Conservation (phyloP, 1,140 invertebrate species). For the Cydia splendana region DNA sequence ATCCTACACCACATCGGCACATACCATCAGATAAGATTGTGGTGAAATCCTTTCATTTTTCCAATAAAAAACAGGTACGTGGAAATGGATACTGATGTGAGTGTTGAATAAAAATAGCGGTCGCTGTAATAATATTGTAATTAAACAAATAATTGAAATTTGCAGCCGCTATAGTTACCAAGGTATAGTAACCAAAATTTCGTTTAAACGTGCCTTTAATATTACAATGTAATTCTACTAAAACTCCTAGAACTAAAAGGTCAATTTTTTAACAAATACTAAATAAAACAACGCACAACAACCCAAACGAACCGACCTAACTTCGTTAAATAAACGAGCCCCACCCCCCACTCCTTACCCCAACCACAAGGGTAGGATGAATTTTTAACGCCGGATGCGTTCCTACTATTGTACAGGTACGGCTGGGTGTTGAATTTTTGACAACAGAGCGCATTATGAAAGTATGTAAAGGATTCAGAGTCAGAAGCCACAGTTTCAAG, state of each 20-base stretch:
- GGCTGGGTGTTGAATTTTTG: conserved; percentile 19
- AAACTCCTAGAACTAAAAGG: not conserved
- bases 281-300: conserved; percentile 22
- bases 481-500: not conserved
- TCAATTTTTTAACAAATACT: not conserved
- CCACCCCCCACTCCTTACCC: not conserved
- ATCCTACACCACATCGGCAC: too few relatives aligned
- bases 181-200: too few relatives aligned
- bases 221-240: not conserved
- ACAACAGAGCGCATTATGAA: not conserved
- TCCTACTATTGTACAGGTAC: conserved; percentile 5
- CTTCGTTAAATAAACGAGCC: conserved; percentile 22
- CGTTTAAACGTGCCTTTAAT: too few relatives aligned
- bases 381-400: conserved; percentile 28
- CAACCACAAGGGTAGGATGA: conserved; percentile 12
- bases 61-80: too few relatives aligned
- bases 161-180: too few relatives aligned
- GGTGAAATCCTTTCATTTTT: too few relatives aligned
- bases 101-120: too few relatives aligned
- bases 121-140: too few relatives aligned
- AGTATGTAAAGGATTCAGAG: not conserved
- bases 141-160: too few relatives aligned
- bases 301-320: conserved; percentile 12
- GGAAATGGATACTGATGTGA: too few relatives aligned
- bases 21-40: too few relatives aligned